Evolutionary conservation across 2,888 invertebrate species (phyloP), one percentile per base, ranked within the genome.

Genomic region (Griposia aprilina): DNA sequence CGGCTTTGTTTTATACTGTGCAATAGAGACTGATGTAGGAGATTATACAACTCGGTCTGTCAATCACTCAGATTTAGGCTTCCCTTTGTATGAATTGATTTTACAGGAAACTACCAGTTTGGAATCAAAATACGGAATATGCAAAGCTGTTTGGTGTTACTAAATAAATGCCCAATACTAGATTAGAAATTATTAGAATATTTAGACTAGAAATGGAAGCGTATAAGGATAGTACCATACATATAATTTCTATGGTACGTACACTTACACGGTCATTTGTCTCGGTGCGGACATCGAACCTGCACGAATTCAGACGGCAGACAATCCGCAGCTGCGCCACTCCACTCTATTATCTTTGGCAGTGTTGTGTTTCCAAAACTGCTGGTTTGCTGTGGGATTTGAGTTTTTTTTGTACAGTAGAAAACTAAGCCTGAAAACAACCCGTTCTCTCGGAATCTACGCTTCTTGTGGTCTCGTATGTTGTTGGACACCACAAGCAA

Each of bases 241-340:
- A 41, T 10, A 10, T 45, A 45, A 45, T 45, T 10, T 45, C 45
- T 45, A 10, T 10, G 8, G 41, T 41, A 8, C 1, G 8, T 45
- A 8, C n/a, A 76, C n/a, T n/a, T 41, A 78, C n/a, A n/a, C n/a
- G n/a, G 69, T 69, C 48, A 78, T 68, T 74, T 48, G 68, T 69
- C 48, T 55, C 23, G n/a, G 55, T 30, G 65, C 30, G 45, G 45
- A 71, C 70, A 60, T 60, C 70, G 70, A 76, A 76, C 52, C 66
- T 79, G 36, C 45, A 55, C 17, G 30, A 17, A 60, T 26, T n/a
- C 30, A 52, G 74, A 68, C 50, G 48, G 30, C 45, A 79, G 76
- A 71, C 78, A 70, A 55, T 23, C 13, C 48, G 20, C 78, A 76
- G 65, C 76, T 78, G 78, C 30, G n/a, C 20, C 66, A 20, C 17